phyloP scores from a whole-genome alignment of 2,113 vertebrate species.

The Salvelinus fontinalis region DNA sequence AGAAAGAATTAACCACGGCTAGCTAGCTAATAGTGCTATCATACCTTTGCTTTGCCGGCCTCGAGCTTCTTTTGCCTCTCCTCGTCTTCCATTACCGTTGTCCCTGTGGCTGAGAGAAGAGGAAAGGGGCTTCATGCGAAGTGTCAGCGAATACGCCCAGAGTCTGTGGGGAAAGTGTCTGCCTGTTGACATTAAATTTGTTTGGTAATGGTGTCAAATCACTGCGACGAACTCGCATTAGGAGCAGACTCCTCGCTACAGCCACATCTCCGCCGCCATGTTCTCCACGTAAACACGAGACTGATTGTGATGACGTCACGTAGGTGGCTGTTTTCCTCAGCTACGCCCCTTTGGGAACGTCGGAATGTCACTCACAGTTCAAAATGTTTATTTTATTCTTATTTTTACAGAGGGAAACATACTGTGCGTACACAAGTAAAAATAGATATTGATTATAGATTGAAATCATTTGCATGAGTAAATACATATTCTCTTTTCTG shows the following conservation, averaged over 20 bases:
- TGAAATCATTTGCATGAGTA: no score
- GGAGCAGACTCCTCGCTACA: slow-evolving; percentile 53
- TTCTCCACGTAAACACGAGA: slow-evolving; percentile 94
- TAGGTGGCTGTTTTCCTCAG: slow-evolving; percentile 21
- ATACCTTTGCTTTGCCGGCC: slow-evolving; percentile 93
- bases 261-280: slow-evolving; percentile 82
- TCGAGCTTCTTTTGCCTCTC: slow-evolving; percentile 91
- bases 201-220: slow-evolving; percentile 14
- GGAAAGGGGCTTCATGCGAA: slow-evolving; percentile 61
- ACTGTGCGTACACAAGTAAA: no score
- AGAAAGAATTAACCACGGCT: no score
- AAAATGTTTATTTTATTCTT: no score
- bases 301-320: slow-evolving; percentile 73
- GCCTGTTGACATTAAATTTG: not conserved
- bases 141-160: slow-evolving; percentile 19
- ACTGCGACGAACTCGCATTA: slow-evolving; percentile 44
- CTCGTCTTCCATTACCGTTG: slow-evolving; percentile 87
- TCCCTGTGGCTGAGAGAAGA: slow-evolving; percentile 64
- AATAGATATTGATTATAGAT: no score
- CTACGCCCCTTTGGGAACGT: no score
- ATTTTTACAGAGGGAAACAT: no score
- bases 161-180: slow-evolving; percentile 1
- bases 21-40: slow-evolving; percentile 8
- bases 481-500: no score
- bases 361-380: no score